These are phyloP conservation scores for Erpetoichthys calabaricus DNA, from an alignment of 2,797 vertebrate genomes.

Conservation along the genomic window DNA sequence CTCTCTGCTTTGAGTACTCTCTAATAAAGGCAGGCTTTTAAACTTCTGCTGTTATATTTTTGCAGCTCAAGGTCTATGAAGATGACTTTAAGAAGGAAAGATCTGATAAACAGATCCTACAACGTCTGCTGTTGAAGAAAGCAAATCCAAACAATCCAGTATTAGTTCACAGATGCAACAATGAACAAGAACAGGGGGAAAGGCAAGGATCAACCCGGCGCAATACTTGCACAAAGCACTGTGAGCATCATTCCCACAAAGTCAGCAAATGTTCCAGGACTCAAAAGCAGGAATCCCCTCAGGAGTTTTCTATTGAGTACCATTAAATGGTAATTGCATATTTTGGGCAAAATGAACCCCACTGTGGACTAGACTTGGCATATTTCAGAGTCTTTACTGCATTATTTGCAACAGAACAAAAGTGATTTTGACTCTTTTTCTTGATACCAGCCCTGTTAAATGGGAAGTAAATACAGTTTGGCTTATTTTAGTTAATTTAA, in stretches of 20 bases:
- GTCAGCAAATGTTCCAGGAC: constrained; percentile 18
- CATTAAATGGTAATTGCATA: neutral
- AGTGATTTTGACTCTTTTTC: no score
- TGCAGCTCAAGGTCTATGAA: constrained; percentile 58
- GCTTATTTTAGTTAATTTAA: no score
- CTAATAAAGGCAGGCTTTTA: no score
- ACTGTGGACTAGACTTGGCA: no score
- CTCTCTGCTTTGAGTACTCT: no score
- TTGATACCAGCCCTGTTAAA: no score
- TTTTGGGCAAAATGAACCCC: no score
- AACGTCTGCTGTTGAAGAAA: constrained; percentile 54
- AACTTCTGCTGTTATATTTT: neutral
- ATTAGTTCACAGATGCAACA: constrained; percentile 58
- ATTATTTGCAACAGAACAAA: no score
- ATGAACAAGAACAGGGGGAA: constrained; percentile 27
- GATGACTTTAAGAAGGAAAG: constrained; percentile 58
- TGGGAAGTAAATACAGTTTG: no score
- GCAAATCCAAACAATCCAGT: constrained; percentile 32
- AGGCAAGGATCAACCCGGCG: constrained; percentile 10
- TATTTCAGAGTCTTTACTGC: no score
- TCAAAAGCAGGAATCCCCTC: neutral
- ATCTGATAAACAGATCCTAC: constrained; percentile 59
- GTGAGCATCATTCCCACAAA: constrained; percentile 19
- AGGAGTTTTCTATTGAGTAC: constrained; percentile 4
- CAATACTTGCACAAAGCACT: constrained; percentile 39